Conservation (phyloP, 1,140 invertebrate species). For the Vanessa tameamea region DNA sequence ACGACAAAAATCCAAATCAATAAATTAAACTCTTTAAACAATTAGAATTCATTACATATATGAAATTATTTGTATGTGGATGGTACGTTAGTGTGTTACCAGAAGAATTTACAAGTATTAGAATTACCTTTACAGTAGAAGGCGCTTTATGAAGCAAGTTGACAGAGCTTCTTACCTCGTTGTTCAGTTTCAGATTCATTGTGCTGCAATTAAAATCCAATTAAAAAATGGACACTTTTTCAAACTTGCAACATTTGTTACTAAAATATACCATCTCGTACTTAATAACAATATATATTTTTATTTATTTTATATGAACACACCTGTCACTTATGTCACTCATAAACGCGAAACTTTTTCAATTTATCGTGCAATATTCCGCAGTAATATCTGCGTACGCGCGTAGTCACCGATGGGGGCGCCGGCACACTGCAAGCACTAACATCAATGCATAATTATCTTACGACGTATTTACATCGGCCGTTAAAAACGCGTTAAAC, state of each 20-base stretch:
- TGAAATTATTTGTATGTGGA: too few species aligned
- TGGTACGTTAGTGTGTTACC: neutral
- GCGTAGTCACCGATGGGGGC: slow-evolving; percentile 47
- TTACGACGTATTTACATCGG: slow-evolving; percentile 58
- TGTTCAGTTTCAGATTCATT: slow-evolving; percentile 75
- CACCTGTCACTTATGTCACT: slow-evolving; percentile 56
- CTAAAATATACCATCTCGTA: neutral
- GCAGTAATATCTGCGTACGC: slow-evolving; percentile 53
- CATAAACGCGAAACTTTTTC: slow-evolving; percentile 39
- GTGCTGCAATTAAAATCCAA: slow-evolving; percentile 34
- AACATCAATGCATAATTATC: slow-evolving; percentile 64
- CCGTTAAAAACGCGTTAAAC: slow-evolving; percentile 63
- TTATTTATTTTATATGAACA: slow-evolving; percentile 26
- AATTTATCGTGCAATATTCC: neutral
- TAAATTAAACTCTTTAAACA: too few species aligned
- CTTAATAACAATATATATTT: neutral
- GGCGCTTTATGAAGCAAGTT: slow-evolving; percentile 56
- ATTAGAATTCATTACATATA: too few species aligned
- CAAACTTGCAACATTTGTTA: too few species aligned
- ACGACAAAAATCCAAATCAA: too few species aligned
- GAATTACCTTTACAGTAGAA: slow-evolving; percentile 65
- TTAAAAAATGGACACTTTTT: slow-evolving; percentile 3
- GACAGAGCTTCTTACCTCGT: slow-evolving; percentile 63
- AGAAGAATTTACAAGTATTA: slow-evolving; percentile 37
- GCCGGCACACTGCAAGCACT: slow-evolving; percentile 59